These are phyloP conservation scores for Pardalotus punctatus DNA, from an alignment of 2,113 vertebrate genomes.

Conservation along the genomic window DNA sequence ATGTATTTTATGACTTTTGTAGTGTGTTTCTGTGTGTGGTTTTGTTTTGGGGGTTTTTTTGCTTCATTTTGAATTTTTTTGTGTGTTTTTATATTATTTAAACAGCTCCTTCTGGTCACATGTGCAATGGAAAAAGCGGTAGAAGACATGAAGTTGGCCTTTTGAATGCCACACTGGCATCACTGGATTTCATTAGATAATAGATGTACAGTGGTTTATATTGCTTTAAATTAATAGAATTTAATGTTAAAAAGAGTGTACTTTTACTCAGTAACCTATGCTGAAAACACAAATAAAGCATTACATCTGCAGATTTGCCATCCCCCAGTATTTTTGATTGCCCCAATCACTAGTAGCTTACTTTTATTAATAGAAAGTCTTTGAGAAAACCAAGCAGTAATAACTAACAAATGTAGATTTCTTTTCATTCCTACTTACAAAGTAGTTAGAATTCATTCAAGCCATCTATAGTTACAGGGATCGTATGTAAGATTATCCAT, in stretches of 20 bases:
- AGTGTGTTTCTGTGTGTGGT: background rate
- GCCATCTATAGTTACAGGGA: background rate
- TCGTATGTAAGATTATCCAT: background rate
- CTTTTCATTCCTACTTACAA: background rate
- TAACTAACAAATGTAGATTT: background rate
- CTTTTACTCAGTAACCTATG: background rate
- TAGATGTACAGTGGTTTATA: background rate
- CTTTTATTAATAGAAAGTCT: constrained; percentile 15
- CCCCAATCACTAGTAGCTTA: background rate
- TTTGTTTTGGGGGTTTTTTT: too few species aligned
- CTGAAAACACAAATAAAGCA: background rate
- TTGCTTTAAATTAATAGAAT: background rate
- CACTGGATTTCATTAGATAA: background rate
- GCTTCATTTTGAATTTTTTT: background rate
- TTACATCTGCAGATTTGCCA: background rate
- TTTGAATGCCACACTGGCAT: background rate
- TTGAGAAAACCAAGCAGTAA: background rate
- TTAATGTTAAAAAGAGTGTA: background rate
- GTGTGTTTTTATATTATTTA: background rate
- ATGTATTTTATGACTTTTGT: background rate
- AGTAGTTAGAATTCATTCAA: background rate
- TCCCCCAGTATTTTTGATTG: background rate
- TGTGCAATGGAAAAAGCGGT: background rate
- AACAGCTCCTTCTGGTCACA: background rate
- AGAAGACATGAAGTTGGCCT: background rate